Conservation (phyloP, 2,797 vertebrate genomes). For the Phalloptychus januarius region DNA sequence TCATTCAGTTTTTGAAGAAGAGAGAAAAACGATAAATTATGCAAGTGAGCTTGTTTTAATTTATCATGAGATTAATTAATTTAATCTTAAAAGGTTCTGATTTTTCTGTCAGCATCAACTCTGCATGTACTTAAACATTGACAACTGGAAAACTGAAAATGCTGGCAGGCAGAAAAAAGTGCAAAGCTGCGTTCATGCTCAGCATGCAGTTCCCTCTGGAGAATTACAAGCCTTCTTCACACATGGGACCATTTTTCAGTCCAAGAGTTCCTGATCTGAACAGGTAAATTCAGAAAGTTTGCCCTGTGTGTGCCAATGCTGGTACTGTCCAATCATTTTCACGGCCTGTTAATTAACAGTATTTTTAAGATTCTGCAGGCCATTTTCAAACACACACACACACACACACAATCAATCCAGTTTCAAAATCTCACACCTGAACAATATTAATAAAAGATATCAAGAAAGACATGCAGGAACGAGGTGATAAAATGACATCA, state of each 20-base stretch:
- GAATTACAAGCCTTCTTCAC: neutral
- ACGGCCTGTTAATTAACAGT: slow-evolving; percentile 4
- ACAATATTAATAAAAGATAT: slow-evolving; percentile 12
- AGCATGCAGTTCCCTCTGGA: neutral
- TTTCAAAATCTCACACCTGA: neutral
- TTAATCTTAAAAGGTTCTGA: neutral
- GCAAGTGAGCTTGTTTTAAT: no score
- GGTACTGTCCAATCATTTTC: neutral
- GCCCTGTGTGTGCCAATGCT: neutral
- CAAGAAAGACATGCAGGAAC: slow-evolving; percentile 9
- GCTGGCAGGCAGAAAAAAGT: neutral
- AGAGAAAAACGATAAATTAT: no score
- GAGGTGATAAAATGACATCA: slow-evolving; percentile 11
- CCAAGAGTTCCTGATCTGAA: neutral
- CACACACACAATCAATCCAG: slow-evolving; percentile 1
- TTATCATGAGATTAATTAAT: no score
- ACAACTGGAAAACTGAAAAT: neutral
- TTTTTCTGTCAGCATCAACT: neutral
- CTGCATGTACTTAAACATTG: neutral
- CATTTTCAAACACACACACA: neutral
- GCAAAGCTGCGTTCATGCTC: neutral
- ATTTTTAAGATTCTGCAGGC: slow-evolving; percentile 21
- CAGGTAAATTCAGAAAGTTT: neutral
- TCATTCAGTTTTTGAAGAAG: no score
- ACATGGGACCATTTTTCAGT: neutral